phyloP scores from a whole-genome alignment of 2,797 vertebrate species.

The Sardinella longiceps region DNA sequence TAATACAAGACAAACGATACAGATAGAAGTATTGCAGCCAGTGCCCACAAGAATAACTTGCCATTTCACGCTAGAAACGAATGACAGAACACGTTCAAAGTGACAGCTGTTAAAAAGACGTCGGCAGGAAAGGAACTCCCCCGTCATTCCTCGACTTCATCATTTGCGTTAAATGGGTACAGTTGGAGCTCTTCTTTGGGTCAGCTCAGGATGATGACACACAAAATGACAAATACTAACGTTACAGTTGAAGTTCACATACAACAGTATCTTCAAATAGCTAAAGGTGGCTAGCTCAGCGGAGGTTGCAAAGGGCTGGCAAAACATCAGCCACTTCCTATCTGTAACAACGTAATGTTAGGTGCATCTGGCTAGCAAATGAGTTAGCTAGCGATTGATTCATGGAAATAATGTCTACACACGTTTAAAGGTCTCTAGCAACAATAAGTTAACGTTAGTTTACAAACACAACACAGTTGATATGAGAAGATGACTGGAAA shows the following conservation, averaged over 20 bases:
- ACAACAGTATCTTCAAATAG: background rate
- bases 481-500: background rate
- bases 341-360: background rate
- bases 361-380: background rate
- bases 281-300: background rate
- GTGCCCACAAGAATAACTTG: background rate
- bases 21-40: too few relatives aligned
- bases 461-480: background rate
- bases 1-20: too few relatives aligned
- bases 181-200: background rate
- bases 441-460: background rate
- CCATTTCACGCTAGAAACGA: too few relatives aligned
- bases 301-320: background rate
- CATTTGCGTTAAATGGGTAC: background rate
- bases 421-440: background rate
- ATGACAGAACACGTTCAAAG: background rate
- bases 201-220: background rate
- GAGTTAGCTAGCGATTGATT: background rate
- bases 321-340: constrained; percentile 12
- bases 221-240: background rate
- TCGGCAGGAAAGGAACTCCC: background rate
- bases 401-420: background rate
- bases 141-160: background rate
- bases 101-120: background rate
- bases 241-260: background rate